A percentile compares a stretch with the other conserved stretches of the same genome.
Conservation (phyloP, 2,797 vertebrate genomes). For the Oceanodroma leucorhoa region DNA sequence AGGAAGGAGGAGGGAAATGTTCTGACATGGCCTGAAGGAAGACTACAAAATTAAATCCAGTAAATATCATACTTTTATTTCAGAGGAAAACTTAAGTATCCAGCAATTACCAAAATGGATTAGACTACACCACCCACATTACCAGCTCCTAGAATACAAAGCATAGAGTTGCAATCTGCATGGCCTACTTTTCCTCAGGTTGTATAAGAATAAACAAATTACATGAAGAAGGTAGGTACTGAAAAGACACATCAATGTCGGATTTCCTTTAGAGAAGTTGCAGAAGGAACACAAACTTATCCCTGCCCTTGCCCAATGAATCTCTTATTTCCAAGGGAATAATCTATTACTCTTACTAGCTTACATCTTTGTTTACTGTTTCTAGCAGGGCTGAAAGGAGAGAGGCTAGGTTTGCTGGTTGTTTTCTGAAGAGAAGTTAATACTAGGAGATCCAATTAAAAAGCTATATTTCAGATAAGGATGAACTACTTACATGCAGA, state of each 20-base stretch:
- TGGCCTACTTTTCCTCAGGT: background rate
- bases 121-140: background rate
- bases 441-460: background rate
- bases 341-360: background rate
- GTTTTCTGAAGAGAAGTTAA: background rate
- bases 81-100: background rate
- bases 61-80: background rate
- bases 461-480: background rate
- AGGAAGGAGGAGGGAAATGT: background rate
- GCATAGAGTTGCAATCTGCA: background rate
- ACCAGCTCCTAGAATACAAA: background rate
- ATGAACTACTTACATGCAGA: background rate
- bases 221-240: background rate
- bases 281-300: background rate
- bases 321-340: background rate
- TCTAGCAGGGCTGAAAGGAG: background rate
- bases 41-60: background rate
- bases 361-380: background rate
- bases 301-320: background rate
- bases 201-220: background rate
- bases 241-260: background rate
- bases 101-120: background rate
- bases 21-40: background rate
- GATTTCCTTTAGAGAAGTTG: background rate
- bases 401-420: background rate